These are phyloP conservation scores for Drosophila picticornis DNA, from an alignment of 2,888 invertebrate species.

Conservation along the genomic window DNA sequence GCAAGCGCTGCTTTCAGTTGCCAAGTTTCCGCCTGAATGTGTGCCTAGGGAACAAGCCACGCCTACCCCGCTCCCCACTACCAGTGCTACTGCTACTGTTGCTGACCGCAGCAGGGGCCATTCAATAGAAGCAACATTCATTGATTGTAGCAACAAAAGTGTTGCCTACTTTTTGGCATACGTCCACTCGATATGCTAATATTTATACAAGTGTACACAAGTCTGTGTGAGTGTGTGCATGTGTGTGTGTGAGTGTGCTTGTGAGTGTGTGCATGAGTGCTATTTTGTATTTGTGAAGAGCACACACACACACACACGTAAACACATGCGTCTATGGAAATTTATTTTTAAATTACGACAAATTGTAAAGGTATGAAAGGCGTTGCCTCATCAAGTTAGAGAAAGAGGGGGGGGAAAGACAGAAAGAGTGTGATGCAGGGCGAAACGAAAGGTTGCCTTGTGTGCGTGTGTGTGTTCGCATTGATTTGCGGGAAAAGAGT, in stretches of 20 bases:
- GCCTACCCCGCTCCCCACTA: not conserved
- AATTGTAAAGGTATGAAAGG: constrained; percentile 32
- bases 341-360: constrained; percentile 54
- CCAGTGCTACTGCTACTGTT: constrained; percentile 4
- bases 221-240: not conserved
- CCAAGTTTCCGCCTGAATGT: constrained; percentile 36
- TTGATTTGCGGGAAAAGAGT: constrained; percentile 18
- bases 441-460: constrained; percentile 2
- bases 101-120: constrained; percentile 13
- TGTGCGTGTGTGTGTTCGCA: constrained; percentile 2
- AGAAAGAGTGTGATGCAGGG: not conserved
- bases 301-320: constrained; percentile 11
- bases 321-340: constrained; percentile 28
- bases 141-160: constrained; percentile 57
- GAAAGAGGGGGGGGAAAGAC: not conserved
- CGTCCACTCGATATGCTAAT: constrained; percentile 46
- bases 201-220: constrained; percentile 30
- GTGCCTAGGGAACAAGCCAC: constrained; percentile 44
- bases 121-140: constrained; percentile 26
- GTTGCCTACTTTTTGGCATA: constrained; percentile 50
- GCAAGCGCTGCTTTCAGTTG: constrained; percentile 58
- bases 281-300: constrained; percentile 6
- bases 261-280: constrained; percentile 1
- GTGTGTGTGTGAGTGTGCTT: not conserved
- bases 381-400: not conserved